Conservation (phyloP, 2,797 vertebrate species). For the Alosa sapidissima region DNA sequence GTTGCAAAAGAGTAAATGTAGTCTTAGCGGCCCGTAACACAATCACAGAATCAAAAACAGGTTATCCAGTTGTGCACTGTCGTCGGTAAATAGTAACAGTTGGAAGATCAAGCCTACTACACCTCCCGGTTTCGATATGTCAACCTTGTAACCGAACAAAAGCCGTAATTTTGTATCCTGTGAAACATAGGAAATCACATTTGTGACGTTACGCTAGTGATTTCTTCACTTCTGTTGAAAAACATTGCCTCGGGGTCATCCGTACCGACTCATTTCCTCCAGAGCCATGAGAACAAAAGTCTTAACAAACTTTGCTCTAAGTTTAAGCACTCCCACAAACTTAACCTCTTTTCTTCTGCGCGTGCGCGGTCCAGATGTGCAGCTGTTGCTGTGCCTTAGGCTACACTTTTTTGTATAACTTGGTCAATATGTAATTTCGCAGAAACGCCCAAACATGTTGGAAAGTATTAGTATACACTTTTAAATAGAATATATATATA, state of each 20-base stretch:
- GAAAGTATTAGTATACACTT: neutral
- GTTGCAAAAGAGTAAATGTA: neutral
- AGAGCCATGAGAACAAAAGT: constrained; percentile 21
- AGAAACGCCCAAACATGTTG: constrained; percentile 31
- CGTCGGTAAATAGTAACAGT: constrained; percentile 20
- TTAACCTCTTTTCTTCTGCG: constrained; percentile 41
- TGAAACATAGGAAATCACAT: constrained; percentile 58
- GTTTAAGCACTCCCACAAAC: neutral
- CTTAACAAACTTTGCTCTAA: constrained; percentile 6
- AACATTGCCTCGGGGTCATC: constrained; percentile 4
- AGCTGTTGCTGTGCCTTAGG: neutral
- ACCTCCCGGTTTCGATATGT: constrained; percentile 47
- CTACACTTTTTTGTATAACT: neutral
- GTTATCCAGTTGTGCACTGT: constrained; percentile 5
- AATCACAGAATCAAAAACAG: constrained; percentile 20
- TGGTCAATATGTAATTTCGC: constrained; percentile 40
- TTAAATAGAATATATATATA: neutral
- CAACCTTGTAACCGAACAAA: constrained; percentile 41
- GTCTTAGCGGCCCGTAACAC: neutral
- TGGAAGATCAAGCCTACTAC: constrained; percentile 18
- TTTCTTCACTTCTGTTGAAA: constrained; percentile 52
- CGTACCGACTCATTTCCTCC: neutral
- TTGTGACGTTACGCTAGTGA: constrained; percentile 50
- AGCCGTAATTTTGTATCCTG: constrained; percentile 33
- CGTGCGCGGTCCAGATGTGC: constrained; percentile 61